Evolutionary conservation across 2,888 invertebrate species (phyloP).

Genomic region (Eudemis profundana): DNA sequence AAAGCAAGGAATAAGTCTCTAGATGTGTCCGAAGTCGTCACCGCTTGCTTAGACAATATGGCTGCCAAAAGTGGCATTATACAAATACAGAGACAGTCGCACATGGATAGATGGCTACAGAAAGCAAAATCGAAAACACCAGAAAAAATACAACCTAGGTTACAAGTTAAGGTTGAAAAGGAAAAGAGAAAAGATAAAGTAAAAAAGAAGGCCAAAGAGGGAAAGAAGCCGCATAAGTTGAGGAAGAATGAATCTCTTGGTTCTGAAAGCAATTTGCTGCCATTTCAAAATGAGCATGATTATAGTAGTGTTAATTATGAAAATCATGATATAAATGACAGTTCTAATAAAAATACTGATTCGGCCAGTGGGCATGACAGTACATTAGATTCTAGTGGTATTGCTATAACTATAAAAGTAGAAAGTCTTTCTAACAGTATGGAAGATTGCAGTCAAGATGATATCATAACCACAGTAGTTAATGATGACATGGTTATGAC

Average conservation of each 20-base stretch:
- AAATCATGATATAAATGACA: constrained; percentile 40
- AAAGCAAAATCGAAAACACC: constrained; percentile 83
- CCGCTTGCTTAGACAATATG: constrained; percentile 80
- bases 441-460: constrained; percentile 39
- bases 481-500: constrained; percentile 43
- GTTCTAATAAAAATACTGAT: constrained; percentile 38
- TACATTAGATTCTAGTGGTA: constrained; percentile 46
- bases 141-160: constrained; percentile 67
- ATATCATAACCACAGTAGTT: constrained; percentile 43
- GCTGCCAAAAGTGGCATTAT: constrained; percentile 81
- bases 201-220: constrained; percentile 35
- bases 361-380: constrained; percentile 46
- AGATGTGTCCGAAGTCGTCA: constrained; percentile 79
- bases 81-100: constrained; percentile 78
- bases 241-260: constrained; percentile 60
- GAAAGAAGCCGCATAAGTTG: constrained; percentile 33
- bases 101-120: constrained; percentile 82
- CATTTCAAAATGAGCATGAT: constrained; percentile 63
- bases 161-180: constrained; percentile 48
- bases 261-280: constrained; percentile 45
- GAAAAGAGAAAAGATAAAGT: constrained; percentile 44
- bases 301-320: constrained; percentile 53
- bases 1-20: constrained; percentile 68
- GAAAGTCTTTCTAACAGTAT: constrained; percentile 50
- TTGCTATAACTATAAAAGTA: constrained; percentile 53